Conservation (phyloP, 1,140 invertebrate species). For the Gonioctena quinquepunctata region DNA sequence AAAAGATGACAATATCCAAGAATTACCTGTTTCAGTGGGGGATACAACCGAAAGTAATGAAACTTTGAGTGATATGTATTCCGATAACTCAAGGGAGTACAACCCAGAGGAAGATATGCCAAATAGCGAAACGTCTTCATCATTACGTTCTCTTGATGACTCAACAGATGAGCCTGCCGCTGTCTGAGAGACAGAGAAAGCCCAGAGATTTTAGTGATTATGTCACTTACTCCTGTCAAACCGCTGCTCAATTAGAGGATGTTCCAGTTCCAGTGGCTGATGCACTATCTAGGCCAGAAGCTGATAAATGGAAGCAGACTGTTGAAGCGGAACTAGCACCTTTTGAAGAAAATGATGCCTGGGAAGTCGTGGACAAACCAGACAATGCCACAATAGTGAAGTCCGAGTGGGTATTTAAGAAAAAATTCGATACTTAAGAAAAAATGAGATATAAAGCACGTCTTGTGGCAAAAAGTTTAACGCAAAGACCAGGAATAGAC, state of each 20-base stretch:
- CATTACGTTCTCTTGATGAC: neutral
- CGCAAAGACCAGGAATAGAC: slow-evolving; percentile 29
- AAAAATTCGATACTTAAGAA: slow-evolving; percentile 46
- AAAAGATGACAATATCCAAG: neutral
- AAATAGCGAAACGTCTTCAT: neutral
- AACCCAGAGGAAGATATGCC: slow-evolving; percentile 4
- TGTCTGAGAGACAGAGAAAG: slow-evolving; percentile 24
- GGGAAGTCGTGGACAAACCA: slow-evolving; percentile 48
- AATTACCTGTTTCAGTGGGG: slow-evolving; percentile 18
- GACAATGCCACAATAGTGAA: slow-evolving; percentile 44
- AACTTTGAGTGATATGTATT: neutral
- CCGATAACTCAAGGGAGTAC: neutral
- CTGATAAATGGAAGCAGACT: slow-evolving; percentile 41
- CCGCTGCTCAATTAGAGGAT: neutral
- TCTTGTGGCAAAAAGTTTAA: slow-evolving; percentile 54
- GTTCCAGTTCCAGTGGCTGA: slow-evolving; percentile 27
- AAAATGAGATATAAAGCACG: slow-evolving; percentile 42
- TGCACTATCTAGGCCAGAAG: slow-evolving; percentile 36
- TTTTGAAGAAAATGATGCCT: slow-evolving; percentile 47
- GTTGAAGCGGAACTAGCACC: slow-evolving; percentile 43
- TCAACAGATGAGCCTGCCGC: neutral
- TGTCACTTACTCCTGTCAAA: slow-evolving; percentile 20
- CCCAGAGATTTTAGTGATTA: slow-evolving; percentile 28
- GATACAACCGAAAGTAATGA: slow-evolving; percentile 13
- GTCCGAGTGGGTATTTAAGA: slow-evolving; percentile 52